Conservation (phyloP, 2,113 vertebrate genomes). For the Argyrosomus japonicus region DNA sequence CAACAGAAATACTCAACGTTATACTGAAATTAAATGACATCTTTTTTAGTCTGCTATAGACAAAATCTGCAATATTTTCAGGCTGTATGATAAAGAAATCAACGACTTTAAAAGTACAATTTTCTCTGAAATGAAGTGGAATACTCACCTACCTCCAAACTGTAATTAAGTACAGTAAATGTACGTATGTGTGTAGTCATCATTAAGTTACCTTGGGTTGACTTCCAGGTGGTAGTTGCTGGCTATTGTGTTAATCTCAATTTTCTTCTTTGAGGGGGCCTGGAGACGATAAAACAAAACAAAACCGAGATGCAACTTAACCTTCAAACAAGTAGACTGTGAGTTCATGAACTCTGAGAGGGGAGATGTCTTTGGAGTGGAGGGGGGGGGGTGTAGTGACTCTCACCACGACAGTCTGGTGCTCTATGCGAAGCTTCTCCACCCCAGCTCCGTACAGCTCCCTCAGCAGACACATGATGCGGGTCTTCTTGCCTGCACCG, state of each 20-base stretch:
- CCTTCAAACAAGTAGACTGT: neutral
- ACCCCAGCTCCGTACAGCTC: conserved; percentile 96
- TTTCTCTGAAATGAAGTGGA: neutral
- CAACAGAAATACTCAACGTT: neutral
- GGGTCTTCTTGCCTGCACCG: conserved; percentile 97
- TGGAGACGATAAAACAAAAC: conserved; percentile 55
- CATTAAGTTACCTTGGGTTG: conserved; percentile 89
- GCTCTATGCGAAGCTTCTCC: conserved; percentile 97
- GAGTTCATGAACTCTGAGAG: neutral
- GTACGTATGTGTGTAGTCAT: neutral
- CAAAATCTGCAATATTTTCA: neutral
- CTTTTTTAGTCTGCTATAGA: neutral
- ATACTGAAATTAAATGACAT: neutral
- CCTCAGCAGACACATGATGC: conserved; percentile 96
- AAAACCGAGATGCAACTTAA: neutral
- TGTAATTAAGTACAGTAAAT: neutral
- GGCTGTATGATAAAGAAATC: too few relatives aligned
- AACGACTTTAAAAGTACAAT: neutral
- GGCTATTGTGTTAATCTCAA: conserved; percentile 98
- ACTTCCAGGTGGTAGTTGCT: conserved; percentile 99
- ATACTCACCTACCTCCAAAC: neutral
- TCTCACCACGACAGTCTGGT: conserved; percentile 94
- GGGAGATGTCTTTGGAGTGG: too few relatives aligned
- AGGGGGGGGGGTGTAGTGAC: neutral
- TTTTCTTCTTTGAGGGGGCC: conserved; percentile 99